phyloP scores from a whole-genome alignment of 2,797 vertebrate genomes.

The Otolemur crassicaudatus region DNA sequence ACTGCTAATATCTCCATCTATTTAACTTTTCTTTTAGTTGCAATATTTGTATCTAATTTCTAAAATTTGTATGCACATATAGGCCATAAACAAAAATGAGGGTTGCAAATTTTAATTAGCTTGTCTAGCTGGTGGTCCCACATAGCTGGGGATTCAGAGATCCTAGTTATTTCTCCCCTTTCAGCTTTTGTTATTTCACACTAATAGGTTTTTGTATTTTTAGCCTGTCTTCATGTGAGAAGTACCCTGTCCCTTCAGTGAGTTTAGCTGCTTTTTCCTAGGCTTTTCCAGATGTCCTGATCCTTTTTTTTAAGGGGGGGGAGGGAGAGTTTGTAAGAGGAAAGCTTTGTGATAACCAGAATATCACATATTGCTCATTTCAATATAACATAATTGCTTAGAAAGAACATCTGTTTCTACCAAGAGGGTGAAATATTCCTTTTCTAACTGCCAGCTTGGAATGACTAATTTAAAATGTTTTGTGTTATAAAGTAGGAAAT shows the following conservation, averaged over 20 bases:
- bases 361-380: constrained; percentile 61
- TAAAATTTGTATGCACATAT: constrained; percentile 18
- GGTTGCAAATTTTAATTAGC: constrained; percentile 68
- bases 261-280: constrained; percentile 66
- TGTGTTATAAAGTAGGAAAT: constrained; percentile 65
- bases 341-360: background rate
- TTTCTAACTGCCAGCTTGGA: constrained; percentile 64
- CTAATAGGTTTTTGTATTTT: constrained; percentile 81
- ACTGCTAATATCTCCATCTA: background rate
- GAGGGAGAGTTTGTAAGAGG: no score
- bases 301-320: background rate
- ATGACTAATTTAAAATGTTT: constrained; percentile 76
- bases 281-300: constrained; percentile 66
- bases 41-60: constrained; percentile 35
- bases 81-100: constrained; percentile 24
- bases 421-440: constrained; percentile 53
- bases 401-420: constrained; percentile 66
- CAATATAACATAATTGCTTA: constrained; percentile 60
- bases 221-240: constrained; percentile 73
- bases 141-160: constrained; percentile 52
- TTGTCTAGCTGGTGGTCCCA: constrained; percentile 72
- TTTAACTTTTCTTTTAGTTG: constrained; percentile 1
- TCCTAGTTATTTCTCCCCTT: constrained; percentile 65
- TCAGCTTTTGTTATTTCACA: constrained; percentile 81
- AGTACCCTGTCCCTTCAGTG: constrained; percentile 66